Percentiles rank a stretch among this genome's conserved stretches.
Conservation (phyloP, 2,888 invertebrate genomes). For the Drosophila monieri region DNA sequence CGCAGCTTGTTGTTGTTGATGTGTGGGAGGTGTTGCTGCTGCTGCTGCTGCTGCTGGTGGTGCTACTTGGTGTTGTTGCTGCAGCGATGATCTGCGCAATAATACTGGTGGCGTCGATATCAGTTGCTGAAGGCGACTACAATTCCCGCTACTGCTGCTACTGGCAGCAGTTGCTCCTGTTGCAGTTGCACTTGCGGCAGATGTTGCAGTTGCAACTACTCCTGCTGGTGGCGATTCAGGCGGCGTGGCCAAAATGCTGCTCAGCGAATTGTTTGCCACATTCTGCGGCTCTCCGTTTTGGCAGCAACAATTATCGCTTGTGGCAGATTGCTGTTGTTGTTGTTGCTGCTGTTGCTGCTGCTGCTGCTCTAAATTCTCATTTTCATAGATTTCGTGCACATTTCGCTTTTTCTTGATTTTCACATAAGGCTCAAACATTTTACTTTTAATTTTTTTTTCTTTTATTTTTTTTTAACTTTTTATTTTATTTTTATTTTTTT, state of each 20-base stretch:
- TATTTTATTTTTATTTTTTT: conserved; percentile 8
- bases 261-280: conserved; percentile 37
- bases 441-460: conserved; percentile 48
- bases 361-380: conserved; percentile 70
- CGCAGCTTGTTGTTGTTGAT: conserved; percentile 54
- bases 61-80: conserved; percentile 36
- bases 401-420: conserved; percentile 83
- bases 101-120: conserved; percentile 81
- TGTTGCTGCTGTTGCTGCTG: conserved; percentile 58
- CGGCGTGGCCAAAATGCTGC: conserved; percentile 42
- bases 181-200: conserved; percentile 59
- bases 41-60: conserved; percentile 34
- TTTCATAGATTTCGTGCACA: conserved; percentile 75
- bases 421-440: conserved; percentile 84
- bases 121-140: conserved; percentile 83
- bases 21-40: conserved; percentile 31
- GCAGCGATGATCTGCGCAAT: conserved; percentile 72
- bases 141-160: conserved; percentile 70
- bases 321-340: conserved; percentile 35
- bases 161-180: conserved; percentile 44
- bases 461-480: conserved; percentile 5
- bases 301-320: conserved; percentile 76
- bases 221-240: conserved; percentile 39
- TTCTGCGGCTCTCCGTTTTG: conserved; percentile 53
- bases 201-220: conserved; percentile 54